These are phyloP conservation scores for Paedocypris micromegethes DNA, from an alignment of 2,797 vertebrate genomes.

Conservation along the genomic window DNA sequence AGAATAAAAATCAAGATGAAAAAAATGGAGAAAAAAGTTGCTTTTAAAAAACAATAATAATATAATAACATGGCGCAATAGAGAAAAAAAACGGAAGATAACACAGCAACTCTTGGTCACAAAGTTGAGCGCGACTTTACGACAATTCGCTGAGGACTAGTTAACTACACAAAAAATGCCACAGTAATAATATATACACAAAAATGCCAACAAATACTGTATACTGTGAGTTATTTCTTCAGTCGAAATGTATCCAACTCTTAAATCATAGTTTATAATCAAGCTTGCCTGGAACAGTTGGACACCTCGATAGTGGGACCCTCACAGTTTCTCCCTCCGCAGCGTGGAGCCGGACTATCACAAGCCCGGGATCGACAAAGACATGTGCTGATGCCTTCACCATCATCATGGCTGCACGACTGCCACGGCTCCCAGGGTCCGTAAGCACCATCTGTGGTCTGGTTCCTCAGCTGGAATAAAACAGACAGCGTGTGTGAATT, in stretches of 20 bases:
- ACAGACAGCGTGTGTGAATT: conserved; percentile 9
- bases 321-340: conserved; percentile 81
- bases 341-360: conserved; percentile 82
- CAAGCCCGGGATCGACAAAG: conserved; percentile 86
- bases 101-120: too few relatives aligned
- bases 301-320: conserved; percentile 87
- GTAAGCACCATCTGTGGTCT: conserved; percentile 81
- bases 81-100: too few relatives aligned
- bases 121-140: too few relatives aligned
- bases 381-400: conserved; percentile 84
- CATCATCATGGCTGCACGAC: conserved; percentile 86
- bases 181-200: not conserved
- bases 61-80: too few relatives aligned
- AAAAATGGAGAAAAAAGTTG: too few relatives aligned
- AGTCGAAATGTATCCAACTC: too few relatives aligned
- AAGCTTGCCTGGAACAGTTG: conserved; percentile 89
- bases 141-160: too few relatives aligned
- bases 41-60: too few relatives aligned
- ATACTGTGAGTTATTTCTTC: not conserved
- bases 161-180: too few relatives aligned
- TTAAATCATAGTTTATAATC: too few relatives aligned
- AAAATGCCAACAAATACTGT: too few relatives aligned
- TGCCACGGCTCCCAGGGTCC: conserved; percentile 92
- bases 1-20: too few relatives aligned
- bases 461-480: conserved; percentile 79